phyloP scores from a whole-genome alignment of 2,888 invertebrate genomes.

The Lepidochrysops patricia region DNA sequence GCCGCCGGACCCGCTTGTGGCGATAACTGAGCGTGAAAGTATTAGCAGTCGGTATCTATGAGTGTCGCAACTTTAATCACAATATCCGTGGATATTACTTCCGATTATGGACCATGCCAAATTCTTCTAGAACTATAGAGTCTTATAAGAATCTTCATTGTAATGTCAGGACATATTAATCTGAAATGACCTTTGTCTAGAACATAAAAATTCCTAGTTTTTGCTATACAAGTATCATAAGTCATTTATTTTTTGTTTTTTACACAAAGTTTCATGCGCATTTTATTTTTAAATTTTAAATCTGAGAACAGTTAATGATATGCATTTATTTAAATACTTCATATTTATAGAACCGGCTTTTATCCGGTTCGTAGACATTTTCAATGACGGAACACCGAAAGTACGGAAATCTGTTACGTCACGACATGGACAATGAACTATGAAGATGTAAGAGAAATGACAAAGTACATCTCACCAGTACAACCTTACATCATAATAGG shows the following conservation, averaged over 20 bases:
- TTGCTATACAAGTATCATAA: background rate
- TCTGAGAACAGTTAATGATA: background rate
- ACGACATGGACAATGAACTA: background rate
- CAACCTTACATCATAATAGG: background rate
- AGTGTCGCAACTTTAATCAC: no score
- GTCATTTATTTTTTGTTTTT: background rate
- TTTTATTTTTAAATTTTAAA: background rate
- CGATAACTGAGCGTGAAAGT: no score
- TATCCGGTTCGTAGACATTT: background rate
- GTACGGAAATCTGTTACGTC: background rate
- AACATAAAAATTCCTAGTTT: no score
- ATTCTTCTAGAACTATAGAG: no score
- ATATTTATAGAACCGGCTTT: background rate
- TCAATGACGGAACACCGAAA: background rate
- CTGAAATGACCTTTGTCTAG: no score
- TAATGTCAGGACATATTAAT: no score
- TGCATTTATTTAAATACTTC: background rate
- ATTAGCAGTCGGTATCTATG: no score
- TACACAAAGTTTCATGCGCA: background rate
- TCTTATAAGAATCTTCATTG: no score
- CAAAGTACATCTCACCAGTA: no score
- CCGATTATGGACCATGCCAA: no score
- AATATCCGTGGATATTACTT: no score
- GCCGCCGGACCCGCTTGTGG: no score
- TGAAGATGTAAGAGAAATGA: background rate